Evolutionary conservation across 2,888 invertebrate genomes (phyloP), one percentile per base, ranked within the genome.

Genomic region (Eilema griseolum): DNA sequence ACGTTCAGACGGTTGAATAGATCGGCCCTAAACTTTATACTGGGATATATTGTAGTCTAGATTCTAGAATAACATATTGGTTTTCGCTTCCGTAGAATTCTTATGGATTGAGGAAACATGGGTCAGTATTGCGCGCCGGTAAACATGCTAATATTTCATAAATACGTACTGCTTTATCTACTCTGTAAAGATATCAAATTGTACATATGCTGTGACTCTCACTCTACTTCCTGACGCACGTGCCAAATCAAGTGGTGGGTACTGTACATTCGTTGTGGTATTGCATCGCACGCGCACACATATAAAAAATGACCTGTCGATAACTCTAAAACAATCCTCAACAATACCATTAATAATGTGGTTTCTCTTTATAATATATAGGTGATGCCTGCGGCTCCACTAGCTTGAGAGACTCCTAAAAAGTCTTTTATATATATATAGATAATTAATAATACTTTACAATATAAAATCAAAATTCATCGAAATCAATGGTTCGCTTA

Each of bases 201-300:
- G 3, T n/a, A n/a, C 20, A 46, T 5, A 41, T 5, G 4, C 16
- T 16, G 2, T 37, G 8, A 41, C 14, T 14, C 14, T 16, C 0
- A 41, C 20, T 46, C 46, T 41, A 16, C 20, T 20, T 16, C 20
- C 46, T 0, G 14, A 46, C 23, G 57, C 20, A 23, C 24, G 57
- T 57, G 24, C 57, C 57, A 57, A 60, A 73, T 74, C 76, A 70
- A 46, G 7, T 14, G 20, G 20, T 46, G 41, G 41, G n/a, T 20
- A 61, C 26, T 59, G 59, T 41, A 16, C 74, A 84, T 83, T 84
- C 72, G 82, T 74, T 71, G 63, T 77, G 79, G 73, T 67, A 75
- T 61, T 65, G 66, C 57, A 61, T 61, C 20, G 71, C 73, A 69
- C 60, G 72, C 66, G 74, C 75, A 24, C 69, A 61, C 68, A 7